phyloP scores from a whole-genome alignment of 2,113 vertebrate genomes.

The Struthidea cinerea region DNA sequence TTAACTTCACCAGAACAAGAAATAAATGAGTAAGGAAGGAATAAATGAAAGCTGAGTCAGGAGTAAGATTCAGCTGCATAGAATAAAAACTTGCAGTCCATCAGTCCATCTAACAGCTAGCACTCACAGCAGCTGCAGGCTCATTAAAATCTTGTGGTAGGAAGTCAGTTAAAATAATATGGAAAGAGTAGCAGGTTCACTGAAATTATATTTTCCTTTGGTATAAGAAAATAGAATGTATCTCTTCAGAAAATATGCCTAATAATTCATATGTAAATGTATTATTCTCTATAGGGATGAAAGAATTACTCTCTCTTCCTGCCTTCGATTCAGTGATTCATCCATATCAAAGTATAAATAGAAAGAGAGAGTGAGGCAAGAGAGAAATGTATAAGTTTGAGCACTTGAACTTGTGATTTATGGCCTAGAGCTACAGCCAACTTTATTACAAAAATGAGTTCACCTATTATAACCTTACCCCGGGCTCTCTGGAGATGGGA shows the following conservation, averaged over 20 bases:
- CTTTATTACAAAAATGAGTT: constrained; percentile 74
- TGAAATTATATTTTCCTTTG: constrained; percentile 54
- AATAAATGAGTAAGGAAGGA: neutral
- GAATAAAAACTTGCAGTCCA: neutral
- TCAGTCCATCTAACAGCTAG: neutral
- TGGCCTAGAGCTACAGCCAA: constrained; percentile 64
- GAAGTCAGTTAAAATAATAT: constrained; percentile 61
- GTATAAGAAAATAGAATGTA: constrained; percentile 64
- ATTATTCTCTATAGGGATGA: neutral
- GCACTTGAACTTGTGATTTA: constrained; percentile 69
- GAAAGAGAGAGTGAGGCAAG: constrained; percentile 56
- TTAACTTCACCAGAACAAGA: neutral
- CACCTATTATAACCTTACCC: constrained; percentile 62
- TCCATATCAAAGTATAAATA: constrained; percentile 68
- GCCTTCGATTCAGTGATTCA: constrained; percentile 43
- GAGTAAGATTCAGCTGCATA: neutral
- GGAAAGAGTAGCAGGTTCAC: constrained; percentile 25
- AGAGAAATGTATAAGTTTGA: constrained; percentile 54
- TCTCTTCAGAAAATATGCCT: constrained; percentile 49
- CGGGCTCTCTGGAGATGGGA: constrained; percentile 51
- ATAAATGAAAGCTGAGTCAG: neutral
- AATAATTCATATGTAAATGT: neutral
- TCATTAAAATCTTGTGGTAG: constrained; percentile 28
- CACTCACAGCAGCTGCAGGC: neutral
- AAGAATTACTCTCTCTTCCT: constrained; percentile 49